Evolutionary conservation across 1,140 invertebrate species (phyloP), one percentile per base, ranked within the genome.

Genomic region (Trachymyrmex cornetzi): DNA sequence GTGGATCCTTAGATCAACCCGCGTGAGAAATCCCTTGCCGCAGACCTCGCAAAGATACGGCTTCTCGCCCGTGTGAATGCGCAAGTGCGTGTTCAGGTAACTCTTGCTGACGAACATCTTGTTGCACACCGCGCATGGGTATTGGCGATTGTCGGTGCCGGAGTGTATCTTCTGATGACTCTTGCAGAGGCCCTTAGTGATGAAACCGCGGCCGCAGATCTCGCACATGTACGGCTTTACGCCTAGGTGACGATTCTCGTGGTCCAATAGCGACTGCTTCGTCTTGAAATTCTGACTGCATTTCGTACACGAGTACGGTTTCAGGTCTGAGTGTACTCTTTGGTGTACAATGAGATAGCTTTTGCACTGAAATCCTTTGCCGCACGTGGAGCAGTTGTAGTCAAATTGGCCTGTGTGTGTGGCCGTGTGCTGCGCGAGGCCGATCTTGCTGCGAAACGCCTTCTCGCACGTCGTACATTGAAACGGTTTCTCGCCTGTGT

Each of bases 41-140:
- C 97, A 98, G 3, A 97, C 96, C 74, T 96, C 95, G 88, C 97
- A 97, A 53, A 96, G 92, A 91, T 96, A 98, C 0, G 97, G 97
- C 87, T 97, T 97, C 92, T 98, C 97, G 1, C 98, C 98, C 0
- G 98, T 98, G 91, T 99, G 98, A 81, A 98, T 98, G 14, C 98
- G 96, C 64, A 98, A 94, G 92, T 99, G 98, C 16, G 97, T 97
- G 69, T 97, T 97, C 2, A 98, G 96, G 93, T 98, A 98, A 89
- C 97, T 97, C 75, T 97, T 97, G 93, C 97, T 97, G 2, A 97
- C 97, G 87, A 97, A 97, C 93, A 96, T 95, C 87, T 97, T 96
- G 55, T 96, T 96, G 91, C 97, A 97, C 48, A 97, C 96, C 3
- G 95, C 94, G 89, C 97, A 97, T 3, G 96, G 96, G 92, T 97